Base-by-base conservation (phyloP, 2,113 vertebrate species). In the Tetrao urogallus region DNA sequence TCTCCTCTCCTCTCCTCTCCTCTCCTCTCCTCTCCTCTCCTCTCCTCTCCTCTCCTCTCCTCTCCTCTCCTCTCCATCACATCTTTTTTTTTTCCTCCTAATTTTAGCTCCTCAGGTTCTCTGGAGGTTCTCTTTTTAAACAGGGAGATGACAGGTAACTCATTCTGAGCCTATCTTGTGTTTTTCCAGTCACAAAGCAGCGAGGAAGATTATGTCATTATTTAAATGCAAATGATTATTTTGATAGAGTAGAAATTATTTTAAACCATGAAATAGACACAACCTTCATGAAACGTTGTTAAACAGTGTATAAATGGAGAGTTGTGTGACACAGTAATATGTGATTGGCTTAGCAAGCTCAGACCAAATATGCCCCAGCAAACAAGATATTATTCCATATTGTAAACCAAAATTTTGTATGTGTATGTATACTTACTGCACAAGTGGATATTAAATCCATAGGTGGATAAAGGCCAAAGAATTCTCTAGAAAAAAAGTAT, bases 31-130 rank as follows among this genome's bases (percentile, higher is more conserved):
- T n/a, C n/a, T n/a, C n/a, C n/a, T n/a, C n/a, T n/a, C n/a, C 38
- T 19, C 18, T 18, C 18, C 16, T 19, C 1, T 4, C 3, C 3
- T 13, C 15, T 5, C 9, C 7, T 12, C 5, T 28, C 8, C 45
- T 11, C 16, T 8, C 13, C 25, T 22, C 11, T 21, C 27, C 5
- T 10, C 45, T 20, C 45, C 7, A 34, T 60, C 9, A 16, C 21
- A 15, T 36, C 12, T 36, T 36, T 61, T 61, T 34, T 36, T 25
- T 63, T 9, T 14, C 12, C 40, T 40, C 40, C 16, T 42, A 28
- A 1, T 50, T 65, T 69, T 70, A 74, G 30, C 17, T 79, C 43
- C 54, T 81, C 28, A 27, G 27, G 24, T 13, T 86, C 43, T 60
- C 79, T 87, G 54, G 20, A 73, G 34, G 10, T 10, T 76, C n/a